These are phyloP conservation scores for Felis chaus DNA, from an alignment of 2,113 vertebrate species.

Conservation along the genomic window DNA sequence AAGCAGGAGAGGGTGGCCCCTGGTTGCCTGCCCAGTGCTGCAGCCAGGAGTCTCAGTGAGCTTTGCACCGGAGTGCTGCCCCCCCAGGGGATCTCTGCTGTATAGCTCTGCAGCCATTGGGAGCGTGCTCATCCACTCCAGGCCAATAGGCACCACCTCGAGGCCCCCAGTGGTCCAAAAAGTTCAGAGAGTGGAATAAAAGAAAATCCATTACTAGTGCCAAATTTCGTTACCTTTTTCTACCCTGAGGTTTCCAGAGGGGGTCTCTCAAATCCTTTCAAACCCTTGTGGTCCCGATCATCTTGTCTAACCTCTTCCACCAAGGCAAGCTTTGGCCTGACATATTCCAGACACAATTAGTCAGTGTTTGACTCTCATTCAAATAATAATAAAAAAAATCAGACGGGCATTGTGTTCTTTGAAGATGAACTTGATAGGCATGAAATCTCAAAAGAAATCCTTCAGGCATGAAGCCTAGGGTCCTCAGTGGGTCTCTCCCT, in stretches of 20 bases:
- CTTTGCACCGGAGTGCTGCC: background rate
- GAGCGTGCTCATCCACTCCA: background rate
- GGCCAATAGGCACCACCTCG: background rate
- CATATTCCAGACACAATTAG: conserved; percentile 16
- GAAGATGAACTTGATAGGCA: conserved; percentile 23
- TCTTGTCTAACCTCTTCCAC: conserved; percentile 7
- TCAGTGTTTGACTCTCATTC: conserved; percentile 25
- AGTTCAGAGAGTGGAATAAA: background rate
- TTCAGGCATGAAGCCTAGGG: background rate
- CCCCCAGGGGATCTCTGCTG: background rate
- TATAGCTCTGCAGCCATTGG: background rate
- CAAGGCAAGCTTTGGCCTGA: background rate
- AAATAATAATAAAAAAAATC: conserved; percentile 30
- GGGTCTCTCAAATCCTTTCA: background rate
- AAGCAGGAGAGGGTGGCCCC: background rate
- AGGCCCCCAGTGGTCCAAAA: background rate
- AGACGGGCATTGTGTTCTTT: conserved; percentile 37
- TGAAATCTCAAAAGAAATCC: conserved; percentile 36
- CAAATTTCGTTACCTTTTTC: background rate
- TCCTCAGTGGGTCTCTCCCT: background rate
- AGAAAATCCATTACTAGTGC: background rate
- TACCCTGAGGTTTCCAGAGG: background rate
- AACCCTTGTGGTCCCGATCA: background rate
- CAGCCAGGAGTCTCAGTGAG: background rate
- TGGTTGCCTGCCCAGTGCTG: background rate